Evolutionary conservation across 1,140 invertebrate genomes (phyloP), one percentile per base, ranked within the genome.

Genomic region (Pseudachorutes palmiensis): DNA sequence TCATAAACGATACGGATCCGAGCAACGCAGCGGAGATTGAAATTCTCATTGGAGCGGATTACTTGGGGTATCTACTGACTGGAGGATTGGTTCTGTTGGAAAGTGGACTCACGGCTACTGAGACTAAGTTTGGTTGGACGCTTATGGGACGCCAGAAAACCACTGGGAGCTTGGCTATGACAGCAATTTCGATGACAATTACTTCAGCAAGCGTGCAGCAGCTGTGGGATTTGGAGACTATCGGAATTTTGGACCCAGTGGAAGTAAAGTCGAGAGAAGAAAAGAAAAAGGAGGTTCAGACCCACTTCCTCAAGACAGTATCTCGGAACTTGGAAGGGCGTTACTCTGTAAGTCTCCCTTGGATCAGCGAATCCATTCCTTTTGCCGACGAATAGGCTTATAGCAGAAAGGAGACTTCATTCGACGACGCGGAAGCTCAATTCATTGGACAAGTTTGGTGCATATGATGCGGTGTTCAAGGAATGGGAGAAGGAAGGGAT

Each of bases 161-260:
- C 22, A n/a, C n/a, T n/a, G 64, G 67, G 5, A 65, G 60, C 30
- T 19, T 19, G 29, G 28, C 1, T 66, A 69, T 45, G 9, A 12
- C 36, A 45, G 0, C 68, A 75, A 66, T 74, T 75, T 33, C 28
- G 62, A 1, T 65, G 41, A 12, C 58, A 68, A 9, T 59, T 67
- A 1, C 58, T 1, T n/a, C 26, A 2, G 29, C 49, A 28, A 32
- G 16, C 29, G 31, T 66, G 0, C 14, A 48, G 22, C 19, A 79
- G 33, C 73, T 80, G n/a, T 80, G 79, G 76, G 48, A 51, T 16
- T 66, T 80, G 30, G 78, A 80, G 60, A 70, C 72, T 26, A 30
- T 72, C 41, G 71, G 71, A 5, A 72, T 72, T 48, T n/a, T 9
- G 0, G 69, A 72, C 51, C 69, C 71, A 36, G 31, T 41, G 14